Evolutionary conservation across 2,888 invertebrate genomes (phyloP).

Genomic region (Epinotia ramella): DNA sequence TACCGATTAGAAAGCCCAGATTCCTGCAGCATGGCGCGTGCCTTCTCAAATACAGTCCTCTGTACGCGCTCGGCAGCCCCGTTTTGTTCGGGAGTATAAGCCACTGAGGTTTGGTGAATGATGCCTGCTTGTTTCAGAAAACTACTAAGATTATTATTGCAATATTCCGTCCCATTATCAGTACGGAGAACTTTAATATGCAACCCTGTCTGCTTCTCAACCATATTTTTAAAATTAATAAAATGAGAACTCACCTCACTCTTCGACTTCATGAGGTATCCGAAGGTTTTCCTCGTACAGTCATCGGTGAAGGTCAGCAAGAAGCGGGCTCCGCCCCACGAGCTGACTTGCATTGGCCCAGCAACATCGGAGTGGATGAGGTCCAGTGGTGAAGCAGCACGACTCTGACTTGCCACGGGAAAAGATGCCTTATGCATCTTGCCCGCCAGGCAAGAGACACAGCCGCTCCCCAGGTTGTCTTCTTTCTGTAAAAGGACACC

Average conservation of each 20-base stretch:
- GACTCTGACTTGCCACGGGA: no score
- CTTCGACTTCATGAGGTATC: conserved; percentile 18
- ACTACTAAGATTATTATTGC: not conserved
- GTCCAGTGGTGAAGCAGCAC: no score
- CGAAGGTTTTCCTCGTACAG: conserved; percentile 21
- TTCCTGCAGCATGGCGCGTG: conserved; percentile 20
- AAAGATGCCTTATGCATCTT: conserved; percentile 1
- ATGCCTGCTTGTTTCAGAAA: conserved; percentile 12
- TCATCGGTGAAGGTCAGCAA: conserved; percentile 36
- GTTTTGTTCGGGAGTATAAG: conserved; percentile 22
- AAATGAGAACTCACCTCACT: conserved; percentile 34
- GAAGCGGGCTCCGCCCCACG: conserved; percentile 16
- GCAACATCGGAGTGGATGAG: not conserved
- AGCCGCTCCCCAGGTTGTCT: not conserved
- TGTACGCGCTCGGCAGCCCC: conserved; percentile 3
- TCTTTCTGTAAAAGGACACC: conserved; percentile 1
- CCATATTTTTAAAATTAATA: not conserved
- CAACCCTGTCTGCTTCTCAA: no score
- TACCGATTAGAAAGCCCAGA: no score
- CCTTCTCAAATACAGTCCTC: conserved; percentile 28
- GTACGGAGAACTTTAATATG: no score
- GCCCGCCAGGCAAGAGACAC: not conserved
- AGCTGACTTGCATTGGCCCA: not conserved
- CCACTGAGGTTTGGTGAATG: conserved; percentile 48
- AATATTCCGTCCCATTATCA: no score